Base-by-base conservation (phyloP, 2,113 vertebrate species). In the Ceyx margarethae region DNA sequence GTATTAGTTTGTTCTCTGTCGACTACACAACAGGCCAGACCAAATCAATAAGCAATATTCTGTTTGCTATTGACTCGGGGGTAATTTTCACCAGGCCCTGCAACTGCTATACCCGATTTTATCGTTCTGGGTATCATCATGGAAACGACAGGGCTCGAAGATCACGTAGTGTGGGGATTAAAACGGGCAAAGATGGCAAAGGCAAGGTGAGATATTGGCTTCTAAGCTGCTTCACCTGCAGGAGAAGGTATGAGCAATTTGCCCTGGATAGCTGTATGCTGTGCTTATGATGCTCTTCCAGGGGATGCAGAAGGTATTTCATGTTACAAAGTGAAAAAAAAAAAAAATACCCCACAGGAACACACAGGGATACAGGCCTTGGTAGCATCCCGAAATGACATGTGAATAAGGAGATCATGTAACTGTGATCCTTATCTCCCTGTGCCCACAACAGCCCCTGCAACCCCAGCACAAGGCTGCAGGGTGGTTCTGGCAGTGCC, bases 41-140 rank as follows among this genome's bases (percentile, higher is more conserved):
- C 94, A 76, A 97, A 98, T 98, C 97, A 97, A 98, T 97, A 97
- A 96, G 93, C 94, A 94, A 98, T 97, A 97, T 95, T 97, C 95
- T 96, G 91, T 96, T 97, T 97, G 87, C 92, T 95, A 83, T 90
- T 77, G 97, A 95, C 92, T 96, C 25, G 10, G 82, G 95, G 85
- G 94, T 85, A 95, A 95, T 95, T 94, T 23, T 1, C 57, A n/a
- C 61, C 1, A 78, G 89, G 65, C 31, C 78, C 76, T 62, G 81
- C 13, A 42, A 94, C 25, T n/a, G 80, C 87, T 83, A 37, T 23
- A 69, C 88, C 78, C 91, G 82, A 79, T 90, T 96, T 85, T 94
- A 53, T 48, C 89, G 86, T 45, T 80, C 83, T 90, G 76, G 74
- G 23, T 42, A 69, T 87, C 89, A 90, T 71, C 76, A 82, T 28